Percentiles rank a stretch among this genome's conserved stretches.
phyloP scores from a whole-genome alignment of 2,113 vertebrate genomes.

The Cyanoramphus novaezelandiae region DNA sequence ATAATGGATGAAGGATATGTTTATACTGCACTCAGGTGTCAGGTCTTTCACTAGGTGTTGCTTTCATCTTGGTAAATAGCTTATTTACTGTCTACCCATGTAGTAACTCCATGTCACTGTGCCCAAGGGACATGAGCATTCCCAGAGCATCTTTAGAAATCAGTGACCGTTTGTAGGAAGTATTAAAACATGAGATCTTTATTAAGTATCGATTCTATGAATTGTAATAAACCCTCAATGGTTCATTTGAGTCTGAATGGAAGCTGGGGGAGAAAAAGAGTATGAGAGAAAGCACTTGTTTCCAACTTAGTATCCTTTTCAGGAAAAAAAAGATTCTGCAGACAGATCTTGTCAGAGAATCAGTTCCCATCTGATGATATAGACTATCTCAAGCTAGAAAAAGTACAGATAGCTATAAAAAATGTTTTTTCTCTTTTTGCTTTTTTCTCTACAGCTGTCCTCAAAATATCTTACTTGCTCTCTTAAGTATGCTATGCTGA shows the following conservation, averaged over 20 bases:
- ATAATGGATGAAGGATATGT: not conserved
- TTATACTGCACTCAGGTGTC: not conserved
- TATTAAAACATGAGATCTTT: not conserved
- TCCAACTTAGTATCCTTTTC: not conserved
- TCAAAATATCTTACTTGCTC: not conserved
- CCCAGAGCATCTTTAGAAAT: not conserved
- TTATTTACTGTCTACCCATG: not conserved
- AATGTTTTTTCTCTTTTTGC: accelerated
- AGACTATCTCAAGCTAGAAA: not conserved
- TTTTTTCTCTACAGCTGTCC: not conserved
- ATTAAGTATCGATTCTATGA: not conserved
- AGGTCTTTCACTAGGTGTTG: not conserved
- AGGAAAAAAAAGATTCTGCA: not conserved
- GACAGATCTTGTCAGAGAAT: not conserved
- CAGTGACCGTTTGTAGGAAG: not conserved
- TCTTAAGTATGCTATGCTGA: not conserved
- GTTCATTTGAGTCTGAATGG: not conserved
- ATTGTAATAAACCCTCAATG: not conserved
- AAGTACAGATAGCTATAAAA: not conserved
- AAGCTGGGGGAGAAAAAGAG: not conserved
- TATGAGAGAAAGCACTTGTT: not conserved
- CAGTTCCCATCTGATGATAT: not conserved
- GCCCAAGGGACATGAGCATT: not conserved
- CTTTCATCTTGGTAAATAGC: not conserved
- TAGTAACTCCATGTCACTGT: not conserved